These are phyloP conservation scores for Cryptocephalus primarius DNA, from an alignment of 2,888 invertebrate species.

Conservation along the genomic window DNA sequence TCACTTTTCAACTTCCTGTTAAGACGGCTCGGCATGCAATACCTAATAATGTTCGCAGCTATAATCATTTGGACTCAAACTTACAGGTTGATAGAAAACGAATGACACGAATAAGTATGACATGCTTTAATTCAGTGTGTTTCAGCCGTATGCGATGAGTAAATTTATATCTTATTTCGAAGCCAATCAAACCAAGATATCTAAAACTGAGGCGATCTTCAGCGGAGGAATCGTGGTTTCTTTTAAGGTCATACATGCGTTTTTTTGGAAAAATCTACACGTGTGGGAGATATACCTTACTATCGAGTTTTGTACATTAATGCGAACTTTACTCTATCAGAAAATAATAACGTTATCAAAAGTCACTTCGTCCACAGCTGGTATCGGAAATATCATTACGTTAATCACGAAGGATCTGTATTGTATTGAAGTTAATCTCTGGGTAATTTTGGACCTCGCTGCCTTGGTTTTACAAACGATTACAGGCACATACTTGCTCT, in stretches of 20 bases:
- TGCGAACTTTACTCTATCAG: conserved; percentile 73
- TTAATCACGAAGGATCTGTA: conserved; percentile 73
- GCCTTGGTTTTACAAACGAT: conserved; percentile 72
- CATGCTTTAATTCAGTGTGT: conserved; percentile 36
- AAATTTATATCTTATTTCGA: conserved; percentile 53
- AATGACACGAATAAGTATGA: background rate
- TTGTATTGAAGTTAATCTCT: conserved; percentile 42
- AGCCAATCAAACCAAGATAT: conserved; percentile 37
- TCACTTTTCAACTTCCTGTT: conserved; percentile 4
- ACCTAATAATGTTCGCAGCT: conserved; percentile 2
- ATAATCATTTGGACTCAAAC: conserved; percentile 4
- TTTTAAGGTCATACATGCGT: conserved; percentile 57
- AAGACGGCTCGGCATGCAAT: conserved; percentile 2
- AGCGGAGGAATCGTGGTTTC: conserved; percentile 61
- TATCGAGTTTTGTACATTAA: conserved; percentile 51
- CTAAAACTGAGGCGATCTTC: conserved; percentile 48
- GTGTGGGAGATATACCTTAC: conserved; percentile 2
- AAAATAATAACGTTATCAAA: conserved; percentile 38
- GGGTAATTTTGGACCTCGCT: conserved; percentile 47
- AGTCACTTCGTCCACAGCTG: conserved; percentile 39
- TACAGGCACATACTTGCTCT: conserved; percentile 69
- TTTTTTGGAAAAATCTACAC: conserved; percentile 45
- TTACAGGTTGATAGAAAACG: conserved; percentile 2
- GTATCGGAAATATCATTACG: conserved; percentile 60
- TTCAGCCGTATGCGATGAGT: conserved; percentile 52